phyloP scores from a whole-genome alignment of 2,888 invertebrate genomes.

The Agelastica alni region DNA sequence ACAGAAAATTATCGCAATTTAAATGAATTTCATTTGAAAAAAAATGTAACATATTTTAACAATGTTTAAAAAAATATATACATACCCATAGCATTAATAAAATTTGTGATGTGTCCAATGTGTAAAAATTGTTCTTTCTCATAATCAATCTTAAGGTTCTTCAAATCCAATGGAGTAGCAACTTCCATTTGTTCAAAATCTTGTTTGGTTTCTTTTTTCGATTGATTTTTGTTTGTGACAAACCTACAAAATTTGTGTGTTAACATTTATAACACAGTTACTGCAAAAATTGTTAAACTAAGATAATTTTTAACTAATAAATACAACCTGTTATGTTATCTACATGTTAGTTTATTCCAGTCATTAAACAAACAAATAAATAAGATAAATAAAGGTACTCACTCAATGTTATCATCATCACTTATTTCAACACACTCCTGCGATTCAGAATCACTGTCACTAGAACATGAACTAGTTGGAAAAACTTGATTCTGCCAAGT shows the following conservation, averaged over 20 bases:
- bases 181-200: slow-evolving; percentile 1
- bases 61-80: too few relatives aligned
- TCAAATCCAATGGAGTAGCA: slow-evolving; percentile 70
- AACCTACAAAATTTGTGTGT: background rate
- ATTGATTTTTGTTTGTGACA: background rate
- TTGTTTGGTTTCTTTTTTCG: slow-evolving; percentile 11
- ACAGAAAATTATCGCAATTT: too few relatives aligned
- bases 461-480: background rate
- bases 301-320: too few relatives aligned
- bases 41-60: too few relatives aligned
- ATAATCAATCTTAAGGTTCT: slow-evolving; percentile 70
- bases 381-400: background rate
- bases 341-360: too few relatives aligned
- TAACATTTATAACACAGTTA: background rate
- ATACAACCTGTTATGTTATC: too few relatives aligned
- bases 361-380: too few relatives aligned
- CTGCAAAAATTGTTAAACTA: too few relatives aligned
- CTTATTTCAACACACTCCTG: background rate
- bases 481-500: background rate
- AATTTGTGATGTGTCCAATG: slow-evolving; percentile 72
- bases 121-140: slow-evolving; percentile 73
- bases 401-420: background rate
- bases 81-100: slow-evolving; percentile 75
- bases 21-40: too few relatives aligned
- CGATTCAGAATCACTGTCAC: background rate